Base-by-base conservation (phyloP, 1,140 invertebrate genomes). In the Psix sp. region DNA sequence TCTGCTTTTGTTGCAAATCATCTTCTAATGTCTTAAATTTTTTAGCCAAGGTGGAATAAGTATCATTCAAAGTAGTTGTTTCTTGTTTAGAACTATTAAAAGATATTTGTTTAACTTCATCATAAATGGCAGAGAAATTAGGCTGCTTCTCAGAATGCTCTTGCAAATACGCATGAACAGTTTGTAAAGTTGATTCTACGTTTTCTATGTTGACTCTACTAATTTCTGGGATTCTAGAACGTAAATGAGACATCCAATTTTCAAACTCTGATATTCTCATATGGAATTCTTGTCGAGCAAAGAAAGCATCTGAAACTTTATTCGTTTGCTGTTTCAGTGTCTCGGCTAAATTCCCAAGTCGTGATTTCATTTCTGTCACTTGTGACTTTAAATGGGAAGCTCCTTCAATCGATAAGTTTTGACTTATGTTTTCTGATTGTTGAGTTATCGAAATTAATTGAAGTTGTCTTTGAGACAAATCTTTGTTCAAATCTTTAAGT, bases 231-330 rank as follows among this genome's bases (percentile, higher is more conserved):
- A 94, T 90, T 75, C 93, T 92, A 13, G 90, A 88, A 73, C 92
- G 89, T 36, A 96, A 88, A 48, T 92, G 90, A 35, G 93, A 92
- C 84, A 97, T 91, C 94, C 95, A 97, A 43, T 92, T 93, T 39
- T 93, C 91, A 79, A 97, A 95, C 67, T 93, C 92, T 7, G 91
- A 89, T 38, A 97, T 87, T 80, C 94, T 93, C 15, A 92, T 91
- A 75, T 94, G 91, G 72, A 97, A 95, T 80, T 97, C 95, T 88
- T 96, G 94, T 72, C 92, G 88, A 2, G 92, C 89, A 26, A 95
- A 90, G 20, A 95, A 91, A 14, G 93, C 90, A 81, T 96, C 94
- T 3, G 94, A 94, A 0, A 95, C 85, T 29, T 91, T 88, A 81
- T 95, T 95, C 18, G 95, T 93, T 81, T 91, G 91, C 13, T 90